These are phyloP conservation scores for Diorhabda sublineata DNA, from an alignment of 1,140 invertebrate species.

Conservation along the genomic window DNA sequence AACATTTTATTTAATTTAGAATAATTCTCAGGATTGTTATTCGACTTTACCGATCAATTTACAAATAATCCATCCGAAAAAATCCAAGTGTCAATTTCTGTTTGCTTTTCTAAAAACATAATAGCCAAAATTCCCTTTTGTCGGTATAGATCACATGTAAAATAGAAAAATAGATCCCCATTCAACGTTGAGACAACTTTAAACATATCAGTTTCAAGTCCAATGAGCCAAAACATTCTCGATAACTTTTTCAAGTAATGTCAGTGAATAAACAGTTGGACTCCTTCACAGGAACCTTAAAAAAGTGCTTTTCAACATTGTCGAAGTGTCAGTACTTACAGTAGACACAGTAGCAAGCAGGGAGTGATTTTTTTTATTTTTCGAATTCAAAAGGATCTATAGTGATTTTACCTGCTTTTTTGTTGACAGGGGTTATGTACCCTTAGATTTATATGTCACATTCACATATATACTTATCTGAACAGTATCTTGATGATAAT, in stretches of 20 bases:
- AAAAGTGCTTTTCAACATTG: constrained; percentile 40
- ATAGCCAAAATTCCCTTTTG: constrained; percentile 32
- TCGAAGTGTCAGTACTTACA: constrained; percentile 41
- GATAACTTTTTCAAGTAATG: neutral
- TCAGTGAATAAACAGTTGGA: constrained; percentile 18
- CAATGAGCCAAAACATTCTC: neutral
- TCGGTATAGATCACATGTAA: constrained; percentile 34
- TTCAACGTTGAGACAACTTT: constrained; percentile 37
- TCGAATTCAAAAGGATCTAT: constrained; percentile 28
- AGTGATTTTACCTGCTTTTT: constrained; percentile 39
- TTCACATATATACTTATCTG: constrained; percentile 31
- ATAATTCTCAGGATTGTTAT: constrained; percentile 27
- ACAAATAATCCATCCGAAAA: constrained; percentile 1
- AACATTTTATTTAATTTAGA: constrained; percentile 38
- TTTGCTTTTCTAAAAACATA: constrained; percentile 29
- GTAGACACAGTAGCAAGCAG: constrained; percentile 34
- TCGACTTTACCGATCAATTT: constrained; percentile 1
- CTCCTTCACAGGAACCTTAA: constrained; percentile 28
- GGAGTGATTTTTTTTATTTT: constrained; percentile 28
- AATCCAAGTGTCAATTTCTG: constrained; percentile 38
- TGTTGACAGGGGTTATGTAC: constrained; percentile 33
- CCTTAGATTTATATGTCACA: constrained; percentile 32
- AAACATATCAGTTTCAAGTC: constrained; percentile 40
- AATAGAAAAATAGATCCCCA: constrained; percentile 27
- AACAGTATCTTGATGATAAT: neutral